phyloP scores from a whole-genome alignment of 2,888 invertebrate genomes.

The Drosophila sordidula region DNA sequence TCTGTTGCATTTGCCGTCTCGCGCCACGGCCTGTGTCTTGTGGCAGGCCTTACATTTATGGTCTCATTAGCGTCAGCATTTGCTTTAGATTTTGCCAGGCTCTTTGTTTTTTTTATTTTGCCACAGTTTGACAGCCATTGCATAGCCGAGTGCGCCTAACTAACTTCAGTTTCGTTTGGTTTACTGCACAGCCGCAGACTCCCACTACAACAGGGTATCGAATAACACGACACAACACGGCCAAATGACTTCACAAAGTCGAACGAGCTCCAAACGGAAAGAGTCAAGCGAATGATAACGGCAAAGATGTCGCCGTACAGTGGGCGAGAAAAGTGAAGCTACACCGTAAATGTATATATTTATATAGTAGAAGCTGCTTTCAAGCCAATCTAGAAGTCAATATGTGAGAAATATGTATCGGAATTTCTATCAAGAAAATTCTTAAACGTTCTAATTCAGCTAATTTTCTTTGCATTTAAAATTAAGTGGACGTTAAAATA shows the following conservation, averaged over 20 bases:
- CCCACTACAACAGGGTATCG: slow-evolving; percentile 53
- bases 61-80: slow-evolving; percentile 73
- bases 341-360: neutral
- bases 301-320: slow-evolving; percentile 36
- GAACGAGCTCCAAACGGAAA: neutral
- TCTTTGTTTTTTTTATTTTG: slow-evolving; percentile 24
- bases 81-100: slow-evolving; percentile 19
- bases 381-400: neutral
- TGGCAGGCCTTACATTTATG: slow-evolving; percentile 65
- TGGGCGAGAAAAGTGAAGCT: slow-evolving; percentile 19
- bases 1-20: slow-evolving; percentile 46
- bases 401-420: too few relatives aligned
- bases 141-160: slow-evolving; percentile 3
- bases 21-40: slow-evolving; percentile 44
- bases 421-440: too few relatives aligned
- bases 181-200: slow-evolving; percentile 20
- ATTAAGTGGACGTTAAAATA: too few relatives aligned
- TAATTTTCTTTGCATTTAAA: too few relatives aligned
- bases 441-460: too few relatives aligned
- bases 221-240: slow-evolving; percentile 38
- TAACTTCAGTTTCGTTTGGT: slow-evolving; percentile 17
- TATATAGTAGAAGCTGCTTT: neutral
- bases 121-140: slow-evolving; percentile 11
- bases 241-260: slow-evolving; percentile 44
- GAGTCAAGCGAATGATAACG: slow-evolving; percentile 47